Conservation (phyloP, 2,888 invertebrate genomes). For the Mythimna ferrago region DNA sequence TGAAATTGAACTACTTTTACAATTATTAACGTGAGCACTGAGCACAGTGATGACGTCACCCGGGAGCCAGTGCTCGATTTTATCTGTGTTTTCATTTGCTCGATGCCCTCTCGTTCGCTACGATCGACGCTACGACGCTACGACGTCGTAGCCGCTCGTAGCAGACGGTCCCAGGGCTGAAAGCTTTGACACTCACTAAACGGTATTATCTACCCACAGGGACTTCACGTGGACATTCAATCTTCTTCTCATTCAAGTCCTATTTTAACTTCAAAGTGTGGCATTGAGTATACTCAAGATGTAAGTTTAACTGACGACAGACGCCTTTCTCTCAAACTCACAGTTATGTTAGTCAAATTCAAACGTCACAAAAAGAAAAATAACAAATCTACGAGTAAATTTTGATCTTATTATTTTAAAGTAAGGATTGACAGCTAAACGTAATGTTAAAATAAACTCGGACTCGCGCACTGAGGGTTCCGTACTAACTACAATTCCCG, state of each 20-base stretch:
- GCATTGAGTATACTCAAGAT: constrained; percentile 1
- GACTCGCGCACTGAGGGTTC: no score
- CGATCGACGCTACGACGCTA: constrained; percentile 45
- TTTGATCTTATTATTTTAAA: no score
- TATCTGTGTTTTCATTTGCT: constrained; percentile 72
- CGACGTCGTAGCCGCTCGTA: constrained; percentile 46
- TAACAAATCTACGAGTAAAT: no score
- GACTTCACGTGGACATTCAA: constrained; percentile 25
- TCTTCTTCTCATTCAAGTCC: constrained; percentile 13
- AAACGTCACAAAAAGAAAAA: no score
- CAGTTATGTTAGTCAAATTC: no score
- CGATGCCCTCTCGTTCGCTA: constrained; percentile 51
- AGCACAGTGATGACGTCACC: constrained; percentile 37
- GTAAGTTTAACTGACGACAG: constrained; percentile 2
- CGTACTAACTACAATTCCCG: no score
- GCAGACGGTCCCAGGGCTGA: constrained; percentile 47
- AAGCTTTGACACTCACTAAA: constrained; percentile 46
- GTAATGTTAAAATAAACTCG: no score
- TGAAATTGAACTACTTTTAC: constrained; percentile 38
- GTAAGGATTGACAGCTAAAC: no score
- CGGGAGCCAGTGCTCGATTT: constrained; percentile 64
- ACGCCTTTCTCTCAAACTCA: no score
- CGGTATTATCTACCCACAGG: constrained; percentile 33
- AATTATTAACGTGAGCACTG: constrained; percentile 56
- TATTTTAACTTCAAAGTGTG: constrained; percentile 18